Evolutionary conservation across 2,113 vertebrate genomes (phyloP).

Genomic region (Epinephelus fuscoguttatus): DNA sequence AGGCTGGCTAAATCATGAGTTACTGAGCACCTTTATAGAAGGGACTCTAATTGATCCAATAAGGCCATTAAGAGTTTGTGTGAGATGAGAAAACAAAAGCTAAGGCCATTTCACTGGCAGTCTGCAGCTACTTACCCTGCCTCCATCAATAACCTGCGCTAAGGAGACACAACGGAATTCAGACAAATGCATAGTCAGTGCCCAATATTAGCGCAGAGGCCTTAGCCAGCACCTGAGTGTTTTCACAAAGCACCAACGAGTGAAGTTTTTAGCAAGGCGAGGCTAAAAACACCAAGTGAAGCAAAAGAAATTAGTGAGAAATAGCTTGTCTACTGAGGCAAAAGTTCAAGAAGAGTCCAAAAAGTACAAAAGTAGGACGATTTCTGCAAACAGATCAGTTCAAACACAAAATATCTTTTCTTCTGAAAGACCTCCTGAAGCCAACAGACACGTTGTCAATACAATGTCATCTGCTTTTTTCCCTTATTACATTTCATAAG

Average conservation of each 20-base stretch:
- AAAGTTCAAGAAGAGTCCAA: conserved; percentile 5
- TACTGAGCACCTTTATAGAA: conserved; percentile 70
- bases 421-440: conserved; percentile 1
- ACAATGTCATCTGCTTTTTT: neutral
- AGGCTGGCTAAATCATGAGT: conserved; percentile 74
- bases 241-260: conserved; percentile 43
- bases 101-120: conserved; percentile 48
- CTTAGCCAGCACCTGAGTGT: conserved; percentile 50
- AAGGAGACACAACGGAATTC: conserved; percentile 61
- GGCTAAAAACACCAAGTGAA: conserved; percentile 35
- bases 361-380: neutral
- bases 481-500: neutral
- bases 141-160: conserved; percentile 71
- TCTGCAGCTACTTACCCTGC: conserved; percentile 57
- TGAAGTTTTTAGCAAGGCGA: conserved; percentile 44
- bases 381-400: neutral
- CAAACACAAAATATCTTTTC: neutral
- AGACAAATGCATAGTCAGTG: conserved; percentile 66
- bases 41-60: conserved; percentile 77
- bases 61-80: conserved; percentile 70
- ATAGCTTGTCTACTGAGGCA: neutral
- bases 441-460: neutral
- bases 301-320: conserved; percentile 3
- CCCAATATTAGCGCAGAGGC: conserved; percentile 46
- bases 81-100: conserved; percentile 74